Evolutionary conservation across 2,797 vertebrate species (phyloP).

Genomic region (Leptoclinus maculatus): DNA sequence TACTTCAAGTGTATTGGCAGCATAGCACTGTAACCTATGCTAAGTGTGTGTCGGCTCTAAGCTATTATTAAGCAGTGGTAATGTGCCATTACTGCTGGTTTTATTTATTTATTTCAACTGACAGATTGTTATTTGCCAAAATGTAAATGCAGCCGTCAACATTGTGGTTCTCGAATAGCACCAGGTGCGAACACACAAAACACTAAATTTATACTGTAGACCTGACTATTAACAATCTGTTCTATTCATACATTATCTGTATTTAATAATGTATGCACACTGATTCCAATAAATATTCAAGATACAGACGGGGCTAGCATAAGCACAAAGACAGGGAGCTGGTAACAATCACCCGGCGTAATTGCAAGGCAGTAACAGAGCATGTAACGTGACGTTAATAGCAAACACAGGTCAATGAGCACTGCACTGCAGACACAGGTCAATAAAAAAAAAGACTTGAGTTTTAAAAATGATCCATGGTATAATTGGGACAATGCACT

Average conservation of each 20-base stretch:
- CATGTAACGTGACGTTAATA: constrained; percentile 17
- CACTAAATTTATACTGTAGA: not conserved
- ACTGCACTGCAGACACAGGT: constrained; percentile 29
- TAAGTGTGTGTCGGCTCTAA: not conserved
- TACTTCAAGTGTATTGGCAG: not conserved
- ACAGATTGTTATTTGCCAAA: not conserved
- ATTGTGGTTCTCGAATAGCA: not conserved
- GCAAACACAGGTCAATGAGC: constrained; percentile 47
- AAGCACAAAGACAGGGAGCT: not conserved
- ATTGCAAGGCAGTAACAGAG: constrained; percentile 7
- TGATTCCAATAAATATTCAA: not conserved
- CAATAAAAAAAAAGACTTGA: constrained; percentile 50
- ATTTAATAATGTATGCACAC: not conserved
- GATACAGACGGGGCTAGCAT: not conserved
- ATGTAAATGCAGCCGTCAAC: not conserved
- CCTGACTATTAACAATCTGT: not conserved
- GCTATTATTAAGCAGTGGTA: not conserved
- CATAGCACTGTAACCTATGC: not conserved
- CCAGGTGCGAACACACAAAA: not conserved
- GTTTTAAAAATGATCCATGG: constrained; percentile 57
- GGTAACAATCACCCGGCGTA: not conserved
- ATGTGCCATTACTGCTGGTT: not conserved
- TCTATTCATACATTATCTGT: not conserved
- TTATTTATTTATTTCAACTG: constrained; percentile 1
- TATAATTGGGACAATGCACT: constrained; percentile 62